phyloP scores from a whole-genome alignment of 1,140 invertebrate genomes.

The Heterodera carotae region DNA sequence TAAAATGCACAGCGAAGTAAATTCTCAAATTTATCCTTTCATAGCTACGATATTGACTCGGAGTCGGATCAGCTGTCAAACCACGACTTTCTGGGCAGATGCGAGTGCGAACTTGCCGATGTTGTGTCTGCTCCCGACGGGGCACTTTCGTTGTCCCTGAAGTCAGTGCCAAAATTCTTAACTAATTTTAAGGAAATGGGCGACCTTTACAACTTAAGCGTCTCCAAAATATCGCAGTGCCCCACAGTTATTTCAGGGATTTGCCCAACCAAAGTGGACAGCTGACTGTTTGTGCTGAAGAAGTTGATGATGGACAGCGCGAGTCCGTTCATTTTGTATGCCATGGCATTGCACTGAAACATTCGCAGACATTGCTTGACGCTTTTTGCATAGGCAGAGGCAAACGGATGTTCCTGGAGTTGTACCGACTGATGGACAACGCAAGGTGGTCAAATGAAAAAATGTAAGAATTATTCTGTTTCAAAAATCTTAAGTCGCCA shows the following conservation, averaged over 20 bases:
- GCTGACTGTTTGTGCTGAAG: constrained; percentile 68
- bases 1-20: too few species aligned
- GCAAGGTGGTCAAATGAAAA: constrained; percentile 61
- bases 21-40: neutral
- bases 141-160: neutral
- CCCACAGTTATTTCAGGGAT: constrained; percentile 36
- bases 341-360: constrained; percentile 67
- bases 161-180: neutral
- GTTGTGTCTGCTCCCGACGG: constrained; percentile 66
- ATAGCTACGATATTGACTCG: constrained; percentile 68
- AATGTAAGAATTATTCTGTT: neutral
- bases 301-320: constrained; percentile 67
- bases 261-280: constrained; percentile 48
- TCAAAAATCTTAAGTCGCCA: constrained; percentile 67
- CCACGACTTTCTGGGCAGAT: constrained; percentile 69
- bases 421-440: constrained; percentile 69
- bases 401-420: constrained; percentile 69
- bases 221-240: neutral
- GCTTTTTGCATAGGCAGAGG: constrained; percentile 5
- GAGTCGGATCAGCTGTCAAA: constrained; percentile 51
- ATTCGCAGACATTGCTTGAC: neutral
- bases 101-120: constrained; percentile 70
- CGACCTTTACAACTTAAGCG: too few species aligned
- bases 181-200: neutral
- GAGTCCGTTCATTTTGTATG: constrained; percentile 69